Evolutionary conservation across 2,888 invertebrate genomes (phyloP).

Genomic region (Lamproptera curius): DNA sequence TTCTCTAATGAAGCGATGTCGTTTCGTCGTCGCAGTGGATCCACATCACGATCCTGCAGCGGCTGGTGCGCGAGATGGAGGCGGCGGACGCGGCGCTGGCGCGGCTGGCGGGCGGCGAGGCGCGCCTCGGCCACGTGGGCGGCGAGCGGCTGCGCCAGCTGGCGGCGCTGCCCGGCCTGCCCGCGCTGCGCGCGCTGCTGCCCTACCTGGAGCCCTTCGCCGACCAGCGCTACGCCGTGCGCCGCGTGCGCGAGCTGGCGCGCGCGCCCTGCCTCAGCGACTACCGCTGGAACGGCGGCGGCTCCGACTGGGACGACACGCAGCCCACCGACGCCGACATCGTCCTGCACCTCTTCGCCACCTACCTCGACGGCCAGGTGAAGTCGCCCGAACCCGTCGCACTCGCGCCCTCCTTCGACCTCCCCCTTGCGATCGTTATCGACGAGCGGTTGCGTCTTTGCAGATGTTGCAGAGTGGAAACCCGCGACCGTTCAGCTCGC

Average conservation of each 20-base stretch:
- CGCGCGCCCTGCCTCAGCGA: constrained; percentile 92
- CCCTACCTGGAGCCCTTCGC: constrained; percentile 89
- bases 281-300: constrained; percentile 93
- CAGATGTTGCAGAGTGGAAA: constrained; percentile 77
- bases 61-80: constrained; percentile 86
- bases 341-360: constrained; percentile 89
- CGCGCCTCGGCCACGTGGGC: constrained; percentile 76
- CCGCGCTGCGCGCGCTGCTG: constrained; percentile 72
- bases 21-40: constrained; percentile 85
- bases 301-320: constrained; percentile 88
- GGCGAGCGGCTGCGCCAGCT: constrained; percentile 41
- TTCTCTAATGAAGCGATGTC: too few species aligned
- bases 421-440: not conserved
- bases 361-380: constrained; percentile 89
- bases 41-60: constrained; percentile 87
- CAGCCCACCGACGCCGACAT: constrained; percentile 93
- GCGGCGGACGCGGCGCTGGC: constrained; percentile 83
- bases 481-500: constrained; percentile 48
- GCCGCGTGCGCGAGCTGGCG: constrained; percentile 87
- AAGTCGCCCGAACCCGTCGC: too few species aligned
- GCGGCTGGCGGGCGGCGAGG: constrained; percentile 81
- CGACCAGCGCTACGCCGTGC: constrained; percentile 92
- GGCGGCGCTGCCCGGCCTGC: constrained; percentile 40
- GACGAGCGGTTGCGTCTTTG: constrained; percentile 75
- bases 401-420: too few species aligned